phyloP scores from a whole-genome alignment of 2,113 vertebrate species.

The Microcebus griseorufus region DNA sequence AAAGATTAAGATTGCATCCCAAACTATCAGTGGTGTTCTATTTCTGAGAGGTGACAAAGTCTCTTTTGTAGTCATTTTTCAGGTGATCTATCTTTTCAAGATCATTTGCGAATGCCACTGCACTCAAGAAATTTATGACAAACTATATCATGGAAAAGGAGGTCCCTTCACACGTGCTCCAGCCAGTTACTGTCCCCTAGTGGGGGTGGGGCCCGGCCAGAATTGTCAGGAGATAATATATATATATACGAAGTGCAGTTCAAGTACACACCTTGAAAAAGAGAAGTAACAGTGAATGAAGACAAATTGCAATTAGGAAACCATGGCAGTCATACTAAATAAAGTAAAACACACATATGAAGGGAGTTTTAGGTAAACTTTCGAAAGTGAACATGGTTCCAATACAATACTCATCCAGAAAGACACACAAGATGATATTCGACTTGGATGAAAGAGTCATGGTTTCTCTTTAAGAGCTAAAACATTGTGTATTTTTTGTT shows the following conservation, averaged over 20 bases:
- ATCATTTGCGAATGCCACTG: not conserved
- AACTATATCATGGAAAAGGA: not conserved
- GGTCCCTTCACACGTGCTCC: not conserved
- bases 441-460: not conserved
- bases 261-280: not conserved
- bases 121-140: not conserved
- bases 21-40: not conserved
- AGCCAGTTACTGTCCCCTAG: not conserved
- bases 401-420: not conserved
- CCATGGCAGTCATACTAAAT: not conserved
- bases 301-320: not conserved
- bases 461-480: not conserved
- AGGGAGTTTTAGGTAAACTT: not conserved
- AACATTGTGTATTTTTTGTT: not conserved
- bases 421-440: not conserved
- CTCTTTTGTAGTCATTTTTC: not conserved
- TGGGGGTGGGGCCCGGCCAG: rapidly evolving
- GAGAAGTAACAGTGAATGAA: not conserved
- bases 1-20: not conserved
- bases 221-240: not conserved
- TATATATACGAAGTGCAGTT: not conserved
- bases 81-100: not conserved
- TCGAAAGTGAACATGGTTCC: not conserved
- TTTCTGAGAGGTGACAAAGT: not conserved
- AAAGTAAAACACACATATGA: not conserved